Base-by-base conservation (phyloP, 1,140 invertebrate species). In the Palaemon carinicauda region DNA sequence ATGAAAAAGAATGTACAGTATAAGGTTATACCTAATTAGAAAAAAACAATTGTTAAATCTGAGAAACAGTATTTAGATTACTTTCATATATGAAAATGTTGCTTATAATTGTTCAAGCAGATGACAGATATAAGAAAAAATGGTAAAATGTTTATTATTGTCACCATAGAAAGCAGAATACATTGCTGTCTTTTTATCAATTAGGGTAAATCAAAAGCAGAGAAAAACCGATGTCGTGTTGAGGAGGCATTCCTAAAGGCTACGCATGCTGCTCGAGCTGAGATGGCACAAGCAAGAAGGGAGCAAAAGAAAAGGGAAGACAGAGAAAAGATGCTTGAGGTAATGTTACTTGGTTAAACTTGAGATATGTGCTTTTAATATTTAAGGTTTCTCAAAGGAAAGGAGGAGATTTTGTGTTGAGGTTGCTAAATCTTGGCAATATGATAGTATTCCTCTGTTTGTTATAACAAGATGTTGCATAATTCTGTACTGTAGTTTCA, bases 281-380 rank as follows among this genome's bases (percentile, higher is more conserved):
- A 93, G 88, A 91, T 91, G 71, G 92, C 93, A 29, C 92, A 93
- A 89, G 65, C 90, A 92, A 85, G 90, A 92, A 29, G 93, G 93
- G 90, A 93, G 93, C 89, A 93, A 93, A 90, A 90, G 91, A 54
- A 90, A 93, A 82, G 92, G 91, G 50, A 91, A 92, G 89, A 94
- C 93, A 80, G 93, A 93, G 87, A 90, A 89, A 74, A 88, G 92
- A 71, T 89, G 81, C 82, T 89, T 29, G 73, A 87, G 80, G 88
- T 89, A 41, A 87, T 85, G 33, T 33, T n/a, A 21, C n/a, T 21
- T 53, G 7, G 41, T 19, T 4, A 17, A 27, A 31, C 7, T 3
- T 27, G 41, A 41, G 15, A 60, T 60, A 60, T n/a, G 24, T 60
- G 7, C 5, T 15, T 60, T 60, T 1, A 0, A 60, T 60, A 60